Percentiles rank a stretch among this genome's conserved stretches.
Evolutionary conservation across 92 coral and sea anemone genomes (phyloP).

Genomic region (Porites rus): DNA sequence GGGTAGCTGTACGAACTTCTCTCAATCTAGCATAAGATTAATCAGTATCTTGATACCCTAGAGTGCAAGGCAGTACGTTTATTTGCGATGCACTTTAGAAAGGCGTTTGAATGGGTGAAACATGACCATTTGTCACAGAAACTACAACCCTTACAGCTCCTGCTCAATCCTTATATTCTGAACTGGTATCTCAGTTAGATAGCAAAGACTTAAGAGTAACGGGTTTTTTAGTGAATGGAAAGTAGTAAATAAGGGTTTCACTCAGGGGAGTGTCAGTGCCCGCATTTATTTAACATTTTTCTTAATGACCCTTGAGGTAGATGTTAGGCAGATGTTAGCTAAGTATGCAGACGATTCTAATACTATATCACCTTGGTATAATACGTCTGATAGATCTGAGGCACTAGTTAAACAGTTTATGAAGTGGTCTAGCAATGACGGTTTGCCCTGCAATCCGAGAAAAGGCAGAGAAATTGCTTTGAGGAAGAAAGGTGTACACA

Average conservation of each 20-base stretch:
- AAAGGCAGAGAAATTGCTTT: slow-evolving; percentile 62
- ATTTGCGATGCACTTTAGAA: slow-evolving; percentile 64
- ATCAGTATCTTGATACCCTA: slow-evolving; percentile 46
- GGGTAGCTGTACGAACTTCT: slow-evolving; percentile 59
- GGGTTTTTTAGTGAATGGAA: slow-evolving; percentile 51
- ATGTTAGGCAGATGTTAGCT: not conserved
- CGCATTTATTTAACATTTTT: slow-evolving; percentile 40
- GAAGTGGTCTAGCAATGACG: slow-evolving; percentile 45
- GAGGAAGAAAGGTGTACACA: slow-evolving; percentile 35
- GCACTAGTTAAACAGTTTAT: slow-evolving; percentile 48
- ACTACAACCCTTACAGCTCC: slow-evolving; percentile 42
- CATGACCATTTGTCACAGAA: slow-evolving; percentile 44
- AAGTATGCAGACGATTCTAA: slow-evolving; percentile 52
- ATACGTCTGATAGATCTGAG: slow-evolving; percentile 28
- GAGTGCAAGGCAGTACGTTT: slow-evolving; percentile 58
- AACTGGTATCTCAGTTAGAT: slow-evolving; percentile 54
- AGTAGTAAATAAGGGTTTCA: slow-evolving; percentile 57
- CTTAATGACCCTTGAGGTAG: slow-evolving; percentile 24
- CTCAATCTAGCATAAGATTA: slow-evolving; percentile 55
- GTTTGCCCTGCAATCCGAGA: slow-evolving; percentile 61
- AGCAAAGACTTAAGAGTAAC: slow-evolving; percentile 30
- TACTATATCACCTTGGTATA: slow-evolving; percentile 46
- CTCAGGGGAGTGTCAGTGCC: slow-evolving; percentile 61
- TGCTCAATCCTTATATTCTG: slow-evolving; percentile 40
- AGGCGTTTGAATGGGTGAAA: slow-evolving; percentile 67